Evolutionary conservation across 2,113 vertebrate genomes (phyloP), one percentile per base, ranked within the genome.

Genomic region (Xiphias gladius): DNA sequence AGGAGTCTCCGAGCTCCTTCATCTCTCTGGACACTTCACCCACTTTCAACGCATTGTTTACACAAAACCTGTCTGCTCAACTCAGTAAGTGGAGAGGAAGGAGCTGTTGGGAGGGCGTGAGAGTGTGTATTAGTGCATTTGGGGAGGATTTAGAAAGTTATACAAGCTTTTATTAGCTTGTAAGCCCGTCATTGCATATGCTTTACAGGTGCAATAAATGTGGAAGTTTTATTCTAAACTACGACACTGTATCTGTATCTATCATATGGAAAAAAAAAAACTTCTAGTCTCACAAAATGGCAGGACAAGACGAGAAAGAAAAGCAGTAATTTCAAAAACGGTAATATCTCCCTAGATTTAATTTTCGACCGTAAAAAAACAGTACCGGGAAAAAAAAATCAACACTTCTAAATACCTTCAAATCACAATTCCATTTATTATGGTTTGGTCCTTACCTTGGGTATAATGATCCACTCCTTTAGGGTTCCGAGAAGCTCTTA

Each of bases 11-110:
- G 65, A 1, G 16, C 70, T 75, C 55, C 58, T 72, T 79, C 69
- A 79, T 88, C 80, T 91, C 86, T 91, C 89, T 84, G 87, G 90
- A 91, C 90, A 79, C 82, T 83, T 92, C 88, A 89, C 90, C 88
- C 85, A 90, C 66, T 93, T 90, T 84, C 39, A 3, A 46, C 9
- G 7, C 46, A 61, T 63, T 90, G 85, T 86, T 86, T 91, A 89
- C 86, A 86, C 76, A 39, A 50, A 86, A 78, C 59, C 80, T 74
- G 67, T 78, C 82, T 50, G 76, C 37, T 69, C 9, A 0, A 26
- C 46, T 80, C 57, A 12, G 30, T 7, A 1, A 50, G 64, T 5
- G 22, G 10, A 22, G 52, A 32, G 13, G 52, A 22, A 35, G 50
- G 58, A 20, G 41, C 43, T 14, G 55, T 20, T 1, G 30, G 54